These are phyloP conservation scores for Pseudoips prasinana DNA, from an alignment of 2,888 invertebrate species.

Conservation along the genomic window DNA sequence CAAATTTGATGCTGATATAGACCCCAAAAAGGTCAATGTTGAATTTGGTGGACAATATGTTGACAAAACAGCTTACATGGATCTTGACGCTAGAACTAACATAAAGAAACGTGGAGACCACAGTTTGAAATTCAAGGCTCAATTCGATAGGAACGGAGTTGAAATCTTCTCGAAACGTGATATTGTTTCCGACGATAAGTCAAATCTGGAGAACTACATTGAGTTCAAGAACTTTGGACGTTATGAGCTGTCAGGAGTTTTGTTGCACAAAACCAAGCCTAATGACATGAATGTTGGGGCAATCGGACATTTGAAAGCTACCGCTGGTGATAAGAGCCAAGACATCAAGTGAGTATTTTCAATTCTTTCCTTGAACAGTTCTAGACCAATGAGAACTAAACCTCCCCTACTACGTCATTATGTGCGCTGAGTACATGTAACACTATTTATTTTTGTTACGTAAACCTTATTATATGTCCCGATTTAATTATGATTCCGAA, in stretches of 20 bases:
- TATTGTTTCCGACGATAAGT: conserved; percentile 79
- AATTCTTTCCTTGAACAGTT: neutral
- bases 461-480: too few relatives aligned
- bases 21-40: conserved; percentile 78
- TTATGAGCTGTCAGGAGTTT: conserved; percentile 82
- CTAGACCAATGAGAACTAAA: too few relatives aligned
- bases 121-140: conserved; percentile 54
- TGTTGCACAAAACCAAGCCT: conserved; percentile 78
- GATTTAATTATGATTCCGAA: too few relatives aligned
- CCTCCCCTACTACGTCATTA: conserved; percentile 2
- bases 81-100: conserved; percentile 78
- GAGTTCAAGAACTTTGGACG: conserved; percentile 83
- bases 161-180: conserved; percentile 82
- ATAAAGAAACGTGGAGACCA: conserved; percentile 71
- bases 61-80: conserved; percentile 82
- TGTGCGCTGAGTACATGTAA: too few relatives aligned
- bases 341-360: conserved; percentile 78
- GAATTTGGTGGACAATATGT: conserved; percentile 81
- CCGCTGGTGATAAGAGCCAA: conserved; percentile 72
- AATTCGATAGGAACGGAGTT: conserved; percentile 52
- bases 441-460: too few relatives aligned
- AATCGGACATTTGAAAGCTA: conserved; percentile 77
- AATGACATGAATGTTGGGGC: conserved; percentile 82
- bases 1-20: conserved; percentile 80
- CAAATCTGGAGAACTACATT: conserved; percentile 83